A percentile compares a stretch with the other conserved stretches of the same genome.
These are phyloP conservation scores for Lanistes nyassanus DNA, from an alignment of 1,140 invertebrate genomes.

Conservation along the genomic window DNA sequence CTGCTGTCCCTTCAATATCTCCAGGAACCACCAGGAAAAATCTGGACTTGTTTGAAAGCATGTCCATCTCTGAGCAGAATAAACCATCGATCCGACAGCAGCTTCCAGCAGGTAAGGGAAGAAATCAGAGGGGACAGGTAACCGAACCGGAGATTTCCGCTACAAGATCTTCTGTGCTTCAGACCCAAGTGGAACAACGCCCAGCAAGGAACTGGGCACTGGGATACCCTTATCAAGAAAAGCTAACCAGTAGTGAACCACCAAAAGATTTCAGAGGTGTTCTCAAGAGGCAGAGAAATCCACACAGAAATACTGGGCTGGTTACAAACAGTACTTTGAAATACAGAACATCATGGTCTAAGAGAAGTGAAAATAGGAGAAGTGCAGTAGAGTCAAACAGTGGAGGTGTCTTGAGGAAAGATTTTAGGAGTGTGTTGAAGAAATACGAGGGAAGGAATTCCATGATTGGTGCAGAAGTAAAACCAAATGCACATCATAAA, in stretches of 20 bases:
- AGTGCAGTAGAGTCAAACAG: too few relatives aligned
- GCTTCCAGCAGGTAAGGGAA: too few relatives aligned
- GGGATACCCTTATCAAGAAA: too few relatives aligned
- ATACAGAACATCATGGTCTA: too few relatives aligned
- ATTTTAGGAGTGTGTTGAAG: constrained; percentile 18
- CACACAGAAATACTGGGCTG: too few relatives aligned
- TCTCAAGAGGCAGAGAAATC: not conserved
- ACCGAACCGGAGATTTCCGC: not conserved
- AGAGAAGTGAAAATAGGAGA: too few relatives aligned
- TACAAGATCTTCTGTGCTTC: too few relatives aligned
- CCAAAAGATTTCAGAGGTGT: constrained; percentile 20
- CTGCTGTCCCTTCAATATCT: not conserved
- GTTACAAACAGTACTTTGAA: too few relatives aligned
- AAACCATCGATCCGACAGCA: not conserved
- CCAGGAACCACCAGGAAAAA: not conserved
- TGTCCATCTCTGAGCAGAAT: not conserved
- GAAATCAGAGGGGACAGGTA: not conserved
- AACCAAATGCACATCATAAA: not conserved
- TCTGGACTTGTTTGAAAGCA: constrained; percentile 13
- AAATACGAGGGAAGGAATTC: not conserved
- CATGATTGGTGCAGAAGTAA: not conserved
- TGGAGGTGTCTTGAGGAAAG: not conserved
- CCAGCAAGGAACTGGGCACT: too few relatives aligned
- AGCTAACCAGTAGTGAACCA: not conserved
- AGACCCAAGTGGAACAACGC: too few relatives aligned